Evolutionary conservation across 2,113 vertebrate genomes (phyloP).

Genomic region (Thryonomys swinderianus): DNA sequence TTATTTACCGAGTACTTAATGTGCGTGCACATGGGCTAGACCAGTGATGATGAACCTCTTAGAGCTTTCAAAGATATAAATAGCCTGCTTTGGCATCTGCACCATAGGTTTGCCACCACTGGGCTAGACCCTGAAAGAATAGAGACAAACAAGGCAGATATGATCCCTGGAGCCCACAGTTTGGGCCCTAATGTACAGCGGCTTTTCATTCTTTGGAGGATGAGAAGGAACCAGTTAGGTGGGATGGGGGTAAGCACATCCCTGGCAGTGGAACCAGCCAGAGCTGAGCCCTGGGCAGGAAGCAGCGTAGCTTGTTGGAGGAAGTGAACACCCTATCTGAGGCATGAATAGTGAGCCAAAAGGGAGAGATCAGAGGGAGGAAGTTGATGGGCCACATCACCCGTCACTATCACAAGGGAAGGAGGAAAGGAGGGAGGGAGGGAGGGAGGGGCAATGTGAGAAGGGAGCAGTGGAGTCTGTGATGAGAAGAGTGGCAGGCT

Average conservation of each 20-base stretch:
- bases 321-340: neutral
- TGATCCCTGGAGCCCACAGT: neutral
- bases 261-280: neutral
- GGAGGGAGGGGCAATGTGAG: accelerated
- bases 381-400: neutral
- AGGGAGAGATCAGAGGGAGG: neutral
- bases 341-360: neutral
- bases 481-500: neutral
- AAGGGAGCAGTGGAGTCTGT: neutral
- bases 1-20: neutral
- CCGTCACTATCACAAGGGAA: neutral
- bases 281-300: neutral
- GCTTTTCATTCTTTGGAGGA: neutral
- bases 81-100: neutral
- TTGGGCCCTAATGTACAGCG: neutral
- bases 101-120: neutral
- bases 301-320: neutral
- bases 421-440: no score
- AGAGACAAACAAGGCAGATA: neutral
- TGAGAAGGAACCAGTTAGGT: neutral
- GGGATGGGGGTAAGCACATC: neutral
- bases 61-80: neutral
- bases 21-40: neutral
- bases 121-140: neutral
- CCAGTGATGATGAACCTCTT: neutral